Evolutionary conservation across 2,113 vertebrate species (phyloP).

Genomic region (Daboia siamensis): DNA sequence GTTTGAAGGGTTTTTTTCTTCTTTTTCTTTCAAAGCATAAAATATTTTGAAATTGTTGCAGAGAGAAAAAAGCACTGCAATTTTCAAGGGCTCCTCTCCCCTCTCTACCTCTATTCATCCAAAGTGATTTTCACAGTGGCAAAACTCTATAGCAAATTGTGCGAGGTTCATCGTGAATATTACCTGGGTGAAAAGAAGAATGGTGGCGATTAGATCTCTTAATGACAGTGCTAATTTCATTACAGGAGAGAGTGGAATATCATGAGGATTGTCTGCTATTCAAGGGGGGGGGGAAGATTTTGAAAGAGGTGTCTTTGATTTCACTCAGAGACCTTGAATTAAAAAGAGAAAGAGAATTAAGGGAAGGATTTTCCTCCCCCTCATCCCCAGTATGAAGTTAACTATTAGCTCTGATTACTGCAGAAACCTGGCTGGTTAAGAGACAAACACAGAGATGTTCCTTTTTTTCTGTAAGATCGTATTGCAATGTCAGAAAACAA

Average conservation of each 20-base stretch:
- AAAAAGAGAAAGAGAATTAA: constrained; percentile 36
- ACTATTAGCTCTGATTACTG: constrained; percentile 63
- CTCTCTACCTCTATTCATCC: not conserved
- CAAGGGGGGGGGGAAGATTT: constrained; percentile 40
- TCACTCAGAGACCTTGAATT: constrained; percentile 33
- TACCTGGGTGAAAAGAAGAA: constrained; percentile 64
- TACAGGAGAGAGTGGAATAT: not conserved
- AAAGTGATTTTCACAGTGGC: constrained; percentile 8
- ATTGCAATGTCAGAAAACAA: constrained; percentile 4
- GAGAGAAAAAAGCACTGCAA: not conserved
- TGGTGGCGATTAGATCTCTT: constrained; percentile 59
- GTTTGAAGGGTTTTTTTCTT: not conserved
- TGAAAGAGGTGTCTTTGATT: constrained; percentile 36
- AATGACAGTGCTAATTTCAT: constrained; percentile 65
- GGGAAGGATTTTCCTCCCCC: constrained; percentile 39
- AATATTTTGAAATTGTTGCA: constrained; percentile 4
- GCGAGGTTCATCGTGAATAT: constrained; percentile 54
- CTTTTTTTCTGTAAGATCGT: constrained; percentile 48
- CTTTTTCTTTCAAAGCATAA: not conserved
- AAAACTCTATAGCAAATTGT: constrained; percentile 40
- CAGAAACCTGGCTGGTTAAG: constrained; percentile 50
- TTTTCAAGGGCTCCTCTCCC: not conserved
- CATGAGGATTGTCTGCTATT: constrained; percentile 59
- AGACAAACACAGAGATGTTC: constrained; percentile 52
- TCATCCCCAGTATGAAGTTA: constrained; percentile 33